Evolutionary conservation across 2,113 vertebrate species (phyloP).

Genomic region (Herpailurus yagouaroundi): DNA sequence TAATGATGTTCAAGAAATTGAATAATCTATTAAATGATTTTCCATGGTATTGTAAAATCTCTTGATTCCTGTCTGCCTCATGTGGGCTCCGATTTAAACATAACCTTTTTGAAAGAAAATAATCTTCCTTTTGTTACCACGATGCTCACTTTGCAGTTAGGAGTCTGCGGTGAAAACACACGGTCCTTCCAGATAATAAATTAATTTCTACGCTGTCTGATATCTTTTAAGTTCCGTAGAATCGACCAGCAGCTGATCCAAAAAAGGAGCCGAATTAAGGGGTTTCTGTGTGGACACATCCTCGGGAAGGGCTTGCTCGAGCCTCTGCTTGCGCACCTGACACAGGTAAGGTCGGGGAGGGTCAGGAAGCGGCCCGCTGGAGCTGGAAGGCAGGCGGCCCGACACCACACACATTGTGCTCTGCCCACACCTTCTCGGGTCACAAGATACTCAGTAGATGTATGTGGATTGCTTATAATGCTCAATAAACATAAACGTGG

Average conservation of each 20-base stretch:
- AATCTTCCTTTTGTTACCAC: neutral
- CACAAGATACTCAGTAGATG: fast-evolving
- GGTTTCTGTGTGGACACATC: fast-evolving
- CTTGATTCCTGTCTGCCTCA: too few species aligned
- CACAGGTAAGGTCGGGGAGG: fast-evolving
- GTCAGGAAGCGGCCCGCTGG: fast-evolving
- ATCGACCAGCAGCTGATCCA: fast-evolving
- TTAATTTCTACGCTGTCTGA: fast-evolving
- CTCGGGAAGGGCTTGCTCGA: fast-evolving
- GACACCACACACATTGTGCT: fast-evolving
- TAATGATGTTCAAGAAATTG: neutral
- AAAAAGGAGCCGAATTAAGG: fast-evolving
- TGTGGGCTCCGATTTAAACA: fast-evolving
- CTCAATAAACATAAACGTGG: fast-evolving
- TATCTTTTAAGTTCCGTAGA: neutral
- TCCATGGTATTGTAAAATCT: neutral
- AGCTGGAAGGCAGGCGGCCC: fast-evolving
- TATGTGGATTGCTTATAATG: neutral
- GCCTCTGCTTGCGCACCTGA: fast-evolving
- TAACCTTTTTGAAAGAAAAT: neutral
- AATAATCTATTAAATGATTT: neutral
- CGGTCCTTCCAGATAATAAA: neutral
- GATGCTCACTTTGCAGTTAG: neutral
- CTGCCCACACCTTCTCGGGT: too few species aligned
- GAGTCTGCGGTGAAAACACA: neutral